Conservation (phyloP, 1,140 invertebrate species). For the Littorina saxatilis region DNA sequence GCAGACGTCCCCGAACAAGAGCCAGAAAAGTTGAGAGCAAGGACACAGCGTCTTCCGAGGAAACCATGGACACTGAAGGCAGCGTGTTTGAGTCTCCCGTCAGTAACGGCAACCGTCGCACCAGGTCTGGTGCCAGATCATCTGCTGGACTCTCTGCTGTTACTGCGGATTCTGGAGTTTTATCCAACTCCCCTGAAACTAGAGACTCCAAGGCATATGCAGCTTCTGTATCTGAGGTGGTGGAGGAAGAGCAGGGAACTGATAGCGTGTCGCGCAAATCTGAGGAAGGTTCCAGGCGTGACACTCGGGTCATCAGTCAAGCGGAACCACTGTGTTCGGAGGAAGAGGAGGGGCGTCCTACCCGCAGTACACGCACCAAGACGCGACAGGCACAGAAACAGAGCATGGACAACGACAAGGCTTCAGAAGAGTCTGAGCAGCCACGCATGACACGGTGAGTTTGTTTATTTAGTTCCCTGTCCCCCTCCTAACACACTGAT, state of each 20-base stretch:
- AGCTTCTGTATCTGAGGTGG: background rate
- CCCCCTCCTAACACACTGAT: too few relatives aligned
- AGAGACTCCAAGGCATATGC: background rate
- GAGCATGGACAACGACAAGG: background rate
- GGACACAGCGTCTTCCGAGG: background rate
- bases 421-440: background rate
- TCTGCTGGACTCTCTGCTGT: too few relatives aligned
- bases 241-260: background rate
- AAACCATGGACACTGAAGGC: background rate
- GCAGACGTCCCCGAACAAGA: conserved; percentile 16
- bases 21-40: conserved; percentile 13
- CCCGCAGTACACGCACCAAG: conserved; percentile 5
- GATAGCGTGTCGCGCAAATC: background rate
- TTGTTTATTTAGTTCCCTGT: too few relatives aligned
- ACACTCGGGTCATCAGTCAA: conserved; percentile 10
- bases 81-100: conserved; percentile 26
- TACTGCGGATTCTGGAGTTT: too few relatives aligned
- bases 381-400: background rate
- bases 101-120: background rate
- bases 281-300: conserved; percentile 3
- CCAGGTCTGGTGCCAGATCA: too few relatives aligned
- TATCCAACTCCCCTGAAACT: too few relatives aligned
- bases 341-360: conserved; percentile 22
- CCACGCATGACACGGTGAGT: conserved; percentile 33
- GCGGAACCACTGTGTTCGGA: background rate